Percentiles rank a stretch among this genome's conserved stretches.
Conservation (phyloP, 2,113 vertebrate species). For the Chaetorhynchus papuensis region DNA sequence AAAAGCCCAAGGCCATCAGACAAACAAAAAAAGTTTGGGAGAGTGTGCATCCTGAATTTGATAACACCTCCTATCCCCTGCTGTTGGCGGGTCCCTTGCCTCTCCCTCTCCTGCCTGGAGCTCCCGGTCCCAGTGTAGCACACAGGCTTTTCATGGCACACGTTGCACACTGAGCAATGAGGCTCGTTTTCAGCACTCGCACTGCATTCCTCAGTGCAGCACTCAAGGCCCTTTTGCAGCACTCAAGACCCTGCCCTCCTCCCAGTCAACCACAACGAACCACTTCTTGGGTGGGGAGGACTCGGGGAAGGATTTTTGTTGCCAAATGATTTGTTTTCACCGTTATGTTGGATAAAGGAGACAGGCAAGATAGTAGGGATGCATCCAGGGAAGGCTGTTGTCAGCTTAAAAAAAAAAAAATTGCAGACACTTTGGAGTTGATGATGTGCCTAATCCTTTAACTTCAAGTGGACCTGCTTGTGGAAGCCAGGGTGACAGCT, state of each 20-base stretch:
- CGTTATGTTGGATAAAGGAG: neutral
- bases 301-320: rapidly evolving
- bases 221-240: neutral
- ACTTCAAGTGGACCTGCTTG: neutral
- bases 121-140: rapidly evolving
- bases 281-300: neutral
- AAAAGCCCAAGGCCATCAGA: conserved; percentile 68
- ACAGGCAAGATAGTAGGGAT: neutral
- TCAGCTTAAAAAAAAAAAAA: neutral
- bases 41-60: conserved; percentile 16
- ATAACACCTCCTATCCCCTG: neutral
- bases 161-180: rapidly evolving
- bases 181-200: neutral
- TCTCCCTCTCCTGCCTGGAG: neutral
- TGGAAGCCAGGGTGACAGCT: neutral
- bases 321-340: neutral
- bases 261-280: rapidly evolving
- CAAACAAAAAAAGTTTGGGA: conserved; percentile 66
- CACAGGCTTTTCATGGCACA: rapidly evolving
- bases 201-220: neutral
- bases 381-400: neutral
- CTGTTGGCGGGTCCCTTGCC: neutral
- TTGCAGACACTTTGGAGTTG: neutral
- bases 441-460: neutral
- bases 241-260: neutral